Percentiles rank a stretch among this genome's conserved stretches.
phyloP scores from a whole-genome alignment of 2,113 vertebrate genomes.

The Platichthys stellatus region DNA sequence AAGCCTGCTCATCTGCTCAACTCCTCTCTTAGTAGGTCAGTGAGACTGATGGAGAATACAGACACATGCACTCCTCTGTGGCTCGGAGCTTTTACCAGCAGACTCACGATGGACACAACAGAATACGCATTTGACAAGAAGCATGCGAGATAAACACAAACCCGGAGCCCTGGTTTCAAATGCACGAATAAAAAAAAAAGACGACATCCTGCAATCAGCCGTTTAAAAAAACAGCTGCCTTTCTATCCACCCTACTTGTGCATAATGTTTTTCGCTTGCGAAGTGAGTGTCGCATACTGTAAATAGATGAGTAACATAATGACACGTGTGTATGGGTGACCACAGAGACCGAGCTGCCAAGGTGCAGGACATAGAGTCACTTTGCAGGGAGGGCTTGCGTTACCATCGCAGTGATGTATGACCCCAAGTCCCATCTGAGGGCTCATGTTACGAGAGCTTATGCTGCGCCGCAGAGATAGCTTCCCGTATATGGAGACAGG shows the following conservation, averaged over 20 bases:
- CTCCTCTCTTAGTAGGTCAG: constrained; percentile 81
- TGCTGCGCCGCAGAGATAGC: constrained; percentile 73
- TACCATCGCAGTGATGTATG: constrained; percentile 78
- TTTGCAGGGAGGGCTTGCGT: constrained; percentile 71
- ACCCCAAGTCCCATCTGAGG: constrained; percentile 76
- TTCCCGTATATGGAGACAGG: constrained; percentile 76
- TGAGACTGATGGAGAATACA: constrained; percentile 76
- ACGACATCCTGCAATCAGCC: constrained; percentile 17
- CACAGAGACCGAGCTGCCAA: constrained; percentile 66
- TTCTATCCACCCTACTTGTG: constrained; percentile 7
- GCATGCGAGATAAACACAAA: background rate
- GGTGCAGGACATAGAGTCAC: constrained; percentile 71
- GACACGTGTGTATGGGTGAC: constrained; percentile 63
- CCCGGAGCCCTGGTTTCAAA: constrained; percentile 9
- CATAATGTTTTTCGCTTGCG: constrained; percentile 45
- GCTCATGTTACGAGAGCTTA: constrained; percentile 79
- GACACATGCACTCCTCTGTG: constrained; percentile 45
- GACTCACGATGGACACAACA: constrained; percentile 34
- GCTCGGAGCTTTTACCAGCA: constrained; percentile 50
- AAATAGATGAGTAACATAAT: constrained; percentile 68
- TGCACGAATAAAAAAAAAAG: constrained; percentile 3
- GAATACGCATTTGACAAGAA: constrained; percentile 27
- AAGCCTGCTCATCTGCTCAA: constrained; percentile 82
- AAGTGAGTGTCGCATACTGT: constrained; percentile 53
- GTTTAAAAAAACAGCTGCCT: constrained; percentile 17